Percentiles rank a stretch among this genome's conserved stretches.
phyloP scores from a whole-genome alignment of 2,797 vertebrate species.

The Diplodus puntazzo region DNA sequence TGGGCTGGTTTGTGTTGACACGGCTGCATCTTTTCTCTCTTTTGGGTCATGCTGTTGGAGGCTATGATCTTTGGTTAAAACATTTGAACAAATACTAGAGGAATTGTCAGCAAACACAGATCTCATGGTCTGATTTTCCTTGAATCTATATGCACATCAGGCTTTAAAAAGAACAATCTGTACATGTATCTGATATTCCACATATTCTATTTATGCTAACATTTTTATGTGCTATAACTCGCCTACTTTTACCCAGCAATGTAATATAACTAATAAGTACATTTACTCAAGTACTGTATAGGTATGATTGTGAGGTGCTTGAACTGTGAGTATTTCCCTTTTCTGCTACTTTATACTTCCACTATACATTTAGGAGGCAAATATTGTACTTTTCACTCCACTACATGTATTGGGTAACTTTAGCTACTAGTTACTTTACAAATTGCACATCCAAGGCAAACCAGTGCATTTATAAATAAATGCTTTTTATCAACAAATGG shows the following conservation, averaged over 20 bases:
- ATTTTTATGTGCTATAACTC: too few relatives aligned
- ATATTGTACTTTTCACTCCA: neutral
- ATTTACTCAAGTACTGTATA: too few relatives aligned
- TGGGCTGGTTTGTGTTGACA: constrained; percentile 8
- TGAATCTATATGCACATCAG: neutral
- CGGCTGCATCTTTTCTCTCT: neutral
- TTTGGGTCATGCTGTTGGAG: neutral
- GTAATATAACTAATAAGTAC: too few relatives aligned
- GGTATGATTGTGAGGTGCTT: too few relatives aligned
- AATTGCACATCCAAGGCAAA: too few relatives aligned
- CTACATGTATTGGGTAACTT: too few relatives aligned
- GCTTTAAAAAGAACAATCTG: neutral
- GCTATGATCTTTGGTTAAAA: neutral
- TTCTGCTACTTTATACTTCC: neutral
- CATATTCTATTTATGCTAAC: too few relatives aligned
- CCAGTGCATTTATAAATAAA: too few relatives aligned
- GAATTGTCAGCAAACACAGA: neutral
- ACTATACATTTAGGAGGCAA: neutral
- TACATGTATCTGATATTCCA: too few relatives aligned
- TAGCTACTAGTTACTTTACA: too few relatives aligned
- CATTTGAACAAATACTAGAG: neutral
- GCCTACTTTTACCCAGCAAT: too few relatives aligned
- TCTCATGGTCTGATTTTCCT: neutral
- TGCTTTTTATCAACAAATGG: too few relatives aligned
- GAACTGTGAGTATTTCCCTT: neutral